Evolutionary conservation across 2,113 vertebrate genomes (phyloP).

Genomic region (Cebidichthys violaceus): DNA sequence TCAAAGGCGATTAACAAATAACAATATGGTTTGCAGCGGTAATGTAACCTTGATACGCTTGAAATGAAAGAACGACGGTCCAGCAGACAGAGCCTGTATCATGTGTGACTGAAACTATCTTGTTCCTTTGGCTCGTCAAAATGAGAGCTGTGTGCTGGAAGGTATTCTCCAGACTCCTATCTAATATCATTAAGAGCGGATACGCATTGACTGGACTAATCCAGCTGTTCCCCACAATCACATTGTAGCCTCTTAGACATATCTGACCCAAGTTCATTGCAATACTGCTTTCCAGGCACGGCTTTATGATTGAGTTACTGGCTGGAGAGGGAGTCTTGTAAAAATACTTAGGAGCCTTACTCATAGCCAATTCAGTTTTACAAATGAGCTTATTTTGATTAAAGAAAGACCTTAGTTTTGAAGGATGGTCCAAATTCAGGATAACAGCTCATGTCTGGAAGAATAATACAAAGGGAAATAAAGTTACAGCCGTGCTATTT

Average conservation of each 20-base stretch:
- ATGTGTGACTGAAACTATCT: slow-evolving; percentile 42
- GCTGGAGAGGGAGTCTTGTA: slow-evolving; percentile 12
- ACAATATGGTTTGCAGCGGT: slow-evolving; percentile 1
- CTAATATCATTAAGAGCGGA: slow-evolving; percentile 82
- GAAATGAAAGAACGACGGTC: slow-evolving; percentile 47
- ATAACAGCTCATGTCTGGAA: neutral
- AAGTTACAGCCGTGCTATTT: neutral
- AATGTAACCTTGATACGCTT: slow-evolving; percentile 42
- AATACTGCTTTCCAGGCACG: slow-evolving; percentile 50
- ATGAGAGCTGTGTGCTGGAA: slow-evolving; percentile 67
- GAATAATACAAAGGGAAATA: neutral
- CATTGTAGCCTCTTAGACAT: slow-evolving; percentile 70
- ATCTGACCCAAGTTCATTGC: slow-evolving; percentile 62
- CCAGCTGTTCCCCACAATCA: slow-evolving; percentile 78
- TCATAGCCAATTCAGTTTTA: neutral
- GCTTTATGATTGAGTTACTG: slow-evolving; percentile 50
- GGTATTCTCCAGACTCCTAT: slow-evolving; percentile 78
- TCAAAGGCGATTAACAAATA: slow-evolving; percentile 22
- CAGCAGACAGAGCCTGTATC: slow-evolving; percentile 8
- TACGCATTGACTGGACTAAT: slow-evolving; percentile 68
- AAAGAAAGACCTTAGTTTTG: neutral
- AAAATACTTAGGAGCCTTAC: slow-evolving; percentile 34
- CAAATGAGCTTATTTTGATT: slow-evolving; percentile 9
- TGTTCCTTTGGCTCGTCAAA: slow-evolving; percentile 39
- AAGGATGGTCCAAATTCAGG: neutral